phyloP scores from a whole-genome alignment of 92 coral and sea anemone species.

The Heteractis magnifica region DNA sequence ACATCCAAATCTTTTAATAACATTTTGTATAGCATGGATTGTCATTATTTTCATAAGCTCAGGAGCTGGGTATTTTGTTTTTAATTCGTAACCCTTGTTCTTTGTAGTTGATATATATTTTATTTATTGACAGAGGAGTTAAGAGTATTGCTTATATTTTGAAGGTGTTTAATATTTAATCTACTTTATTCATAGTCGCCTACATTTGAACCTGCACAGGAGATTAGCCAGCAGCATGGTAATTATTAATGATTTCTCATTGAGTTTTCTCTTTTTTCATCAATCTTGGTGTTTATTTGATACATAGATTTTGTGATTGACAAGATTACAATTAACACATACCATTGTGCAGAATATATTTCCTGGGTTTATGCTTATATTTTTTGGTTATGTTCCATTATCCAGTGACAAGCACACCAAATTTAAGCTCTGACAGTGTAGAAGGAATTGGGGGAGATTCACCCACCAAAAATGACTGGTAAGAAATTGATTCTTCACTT shows the following conservation, averaged over 20 bases:
- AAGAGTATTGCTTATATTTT: too few species aligned
- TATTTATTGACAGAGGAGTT: too few species aligned
- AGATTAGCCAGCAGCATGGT: conserved; percentile 20
- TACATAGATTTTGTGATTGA: too few species aligned
- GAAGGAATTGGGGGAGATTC: conserved; percentile 95
- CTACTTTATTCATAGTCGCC: conserved; percentile 12
- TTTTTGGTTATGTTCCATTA: neutral
- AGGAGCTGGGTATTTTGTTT: too few species aligned
- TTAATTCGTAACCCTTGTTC: too few species aligned
- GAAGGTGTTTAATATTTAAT: too few species aligned
- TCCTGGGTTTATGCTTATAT: neutral
- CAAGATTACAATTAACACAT: neutral
- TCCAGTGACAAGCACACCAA: conserved; percentile 65
- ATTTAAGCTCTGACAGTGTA: conserved; percentile 89
- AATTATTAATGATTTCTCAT: neutral
- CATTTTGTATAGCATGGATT: too few species aligned
- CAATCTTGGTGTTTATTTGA: neutral
- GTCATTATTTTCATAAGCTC: too few species aligned
- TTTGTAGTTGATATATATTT: neutral
- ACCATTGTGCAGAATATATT: neutral
- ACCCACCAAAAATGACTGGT: conserved; percentile 88
- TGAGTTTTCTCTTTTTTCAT: neutral
- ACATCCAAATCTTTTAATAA: too few species aligned
- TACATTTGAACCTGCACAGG: neutral
- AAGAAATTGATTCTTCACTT: conserved; percentile 17